These are phyloP conservation scores for Pissodes strobi DNA, from an alignment of 1,140 invertebrate genomes.

Conservation along the genomic window DNA sequence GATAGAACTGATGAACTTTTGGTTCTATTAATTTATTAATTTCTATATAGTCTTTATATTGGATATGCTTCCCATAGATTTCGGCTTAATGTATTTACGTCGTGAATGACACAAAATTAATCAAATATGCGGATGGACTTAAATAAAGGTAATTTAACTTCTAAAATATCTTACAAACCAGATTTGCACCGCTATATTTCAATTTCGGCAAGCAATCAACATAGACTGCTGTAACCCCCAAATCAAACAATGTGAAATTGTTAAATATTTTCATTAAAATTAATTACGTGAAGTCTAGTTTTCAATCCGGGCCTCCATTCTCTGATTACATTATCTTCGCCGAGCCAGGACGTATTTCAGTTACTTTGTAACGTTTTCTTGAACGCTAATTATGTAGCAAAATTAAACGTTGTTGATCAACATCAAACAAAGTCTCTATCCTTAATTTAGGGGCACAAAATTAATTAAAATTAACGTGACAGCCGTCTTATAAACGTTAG, in stretches of 20 bases:
- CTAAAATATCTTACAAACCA: too few relatives aligned
- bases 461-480: slow-evolving; percentile 16
- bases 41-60: too few relatives aligned
- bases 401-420: slow-evolving; percentile 15
- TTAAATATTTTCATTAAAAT: slow-evolving; percentile 19
- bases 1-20: too few relatives aligned
- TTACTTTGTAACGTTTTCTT: slow-evolving; percentile 10
- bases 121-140: too few relatives aligned
- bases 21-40: too few relatives aligned
- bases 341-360: background rate
- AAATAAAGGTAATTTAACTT: too few relatives aligned
- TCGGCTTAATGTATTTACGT: too few relatives aligned
- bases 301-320: background rate
- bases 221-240: background rate
- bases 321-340: slow-evolving; percentile 14
- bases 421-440: slow-evolving; percentile 14
- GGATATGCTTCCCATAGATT: too few relatives aligned
- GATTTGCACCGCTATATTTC: too few relatives aligned
- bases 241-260: background rate
- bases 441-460: slow-evolving; percentile 1
- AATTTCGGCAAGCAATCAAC: background rate
- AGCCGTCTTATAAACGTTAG: background rate
- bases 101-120: too few relatives aligned
- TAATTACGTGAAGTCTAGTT: slow-evolving; percentile 13
- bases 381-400: slow-evolving; percentile 10